phyloP scores from a whole-genome alignment of 2,888 invertebrate species.

The Tuta absoluta region DNA sequence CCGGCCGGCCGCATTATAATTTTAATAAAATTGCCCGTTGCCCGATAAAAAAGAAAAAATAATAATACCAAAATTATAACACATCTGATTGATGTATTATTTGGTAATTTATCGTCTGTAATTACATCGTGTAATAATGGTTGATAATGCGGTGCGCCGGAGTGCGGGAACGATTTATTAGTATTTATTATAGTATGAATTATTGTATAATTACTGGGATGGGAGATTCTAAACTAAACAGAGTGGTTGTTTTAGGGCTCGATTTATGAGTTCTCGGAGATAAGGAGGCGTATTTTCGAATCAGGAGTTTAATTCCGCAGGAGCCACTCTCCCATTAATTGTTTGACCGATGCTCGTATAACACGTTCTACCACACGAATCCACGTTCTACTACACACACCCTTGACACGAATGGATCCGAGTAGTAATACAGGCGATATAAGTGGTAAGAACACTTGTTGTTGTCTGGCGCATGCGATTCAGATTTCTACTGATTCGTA shows the following conservation, averaged over 20 bases:
- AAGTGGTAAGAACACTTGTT: neutral
- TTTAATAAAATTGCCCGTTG: conserved; percentile 78
- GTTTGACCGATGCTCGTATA: too few relatives aligned
- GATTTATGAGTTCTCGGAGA: conserved; percentile 76
- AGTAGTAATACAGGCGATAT: too few relatives aligned
- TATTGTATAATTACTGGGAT: conserved; percentile 80
- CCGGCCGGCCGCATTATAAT: conserved; percentile 72
- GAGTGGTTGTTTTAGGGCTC: conserved; percentile 74
- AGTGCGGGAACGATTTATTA: conserved; percentile 76
- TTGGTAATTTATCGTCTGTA: conserved; percentile 80
- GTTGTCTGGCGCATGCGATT: too few relatives aligned
- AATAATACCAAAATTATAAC: conserved; percentile 77
- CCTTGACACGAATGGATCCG: too few relatives aligned
- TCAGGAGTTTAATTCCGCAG: too few relatives aligned
- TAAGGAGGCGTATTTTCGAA: conserved; percentile 48
- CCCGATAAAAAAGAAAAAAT: conserved; percentile 63
- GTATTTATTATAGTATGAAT: conserved; percentile 81
- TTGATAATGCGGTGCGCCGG: conserved; percentile 67
- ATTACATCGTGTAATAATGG: conserved; percentile 80
- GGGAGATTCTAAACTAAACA: conserved; percentile 78
- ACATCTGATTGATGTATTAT: conserved; percentile 82
- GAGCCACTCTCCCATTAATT: too few relatives aligned
- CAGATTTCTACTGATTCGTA: too few relatives aligned
- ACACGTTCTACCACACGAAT: too few relatives aligned
- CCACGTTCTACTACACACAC: too few relatives aligned